Evolutionary conservation across 2,888 invertebrate genomes (phyloP).

Genomic region (Polyommatus icarus): DNA sequence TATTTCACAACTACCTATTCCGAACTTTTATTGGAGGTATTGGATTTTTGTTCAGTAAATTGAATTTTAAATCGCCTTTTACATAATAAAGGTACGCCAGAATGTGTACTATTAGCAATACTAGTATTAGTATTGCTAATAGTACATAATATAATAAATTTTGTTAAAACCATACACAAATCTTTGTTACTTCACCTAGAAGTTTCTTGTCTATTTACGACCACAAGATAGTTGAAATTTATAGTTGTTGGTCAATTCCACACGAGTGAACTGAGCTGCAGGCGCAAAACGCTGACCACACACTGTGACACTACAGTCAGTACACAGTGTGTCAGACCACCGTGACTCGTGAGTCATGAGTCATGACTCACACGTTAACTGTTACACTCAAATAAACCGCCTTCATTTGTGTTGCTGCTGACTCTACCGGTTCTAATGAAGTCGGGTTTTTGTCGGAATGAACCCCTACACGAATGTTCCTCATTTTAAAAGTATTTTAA

Average conservation of each 20-base stretch:
- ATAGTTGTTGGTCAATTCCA: not conserved
- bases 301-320: not conserved
- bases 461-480: not conserved
- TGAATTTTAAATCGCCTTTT: slow-evolving; percentile 26
- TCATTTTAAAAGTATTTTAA: not conserved
- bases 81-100: not conserved
- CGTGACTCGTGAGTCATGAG: not conserved
- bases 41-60: slow-evolving; percentile 10
- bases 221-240: not conserved
- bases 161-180: no score
- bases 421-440: not conserved
- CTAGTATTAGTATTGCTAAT: no score
- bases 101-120: no score
- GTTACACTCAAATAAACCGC: not conserved
- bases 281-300: not conserved
- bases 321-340: not conserved
- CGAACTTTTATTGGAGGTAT: slow-evolving; percentile 24
- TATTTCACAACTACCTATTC: slow-evolving; percentile 51
- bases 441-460: not conserved
- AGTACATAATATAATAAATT: no score
- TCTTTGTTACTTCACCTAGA: not conserved
- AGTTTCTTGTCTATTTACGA: not conserved
- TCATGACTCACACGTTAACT: not conserved
- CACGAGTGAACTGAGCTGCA: not conserved
- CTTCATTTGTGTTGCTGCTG: not conserved